Conservation (phyloP, 2,888 invertebrate species). For the Eupithecia exiguata region DNA sequence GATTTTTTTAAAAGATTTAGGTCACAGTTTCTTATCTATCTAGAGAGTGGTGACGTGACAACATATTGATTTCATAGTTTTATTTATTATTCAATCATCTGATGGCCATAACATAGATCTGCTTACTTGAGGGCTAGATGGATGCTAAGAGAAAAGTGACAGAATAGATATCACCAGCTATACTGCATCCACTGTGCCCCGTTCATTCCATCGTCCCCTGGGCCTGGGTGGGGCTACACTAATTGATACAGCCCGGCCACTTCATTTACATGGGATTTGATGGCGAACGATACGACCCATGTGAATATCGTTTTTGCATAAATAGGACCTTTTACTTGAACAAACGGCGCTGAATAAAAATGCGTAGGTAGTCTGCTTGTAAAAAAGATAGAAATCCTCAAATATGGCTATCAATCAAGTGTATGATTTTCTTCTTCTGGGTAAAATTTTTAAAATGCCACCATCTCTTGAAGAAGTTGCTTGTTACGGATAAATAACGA, state of each 20-base stretch:
- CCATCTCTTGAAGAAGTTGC: not conserved
- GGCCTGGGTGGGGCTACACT: slow-evolving; percentile 19
- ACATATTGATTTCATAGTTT: too few relatives aligned
- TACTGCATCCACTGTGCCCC: not conserved
- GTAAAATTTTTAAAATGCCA: not conserved
- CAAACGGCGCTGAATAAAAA: not conserved
- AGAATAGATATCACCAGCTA: not conserved
- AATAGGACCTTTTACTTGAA: slow-evolving; percentile 12
- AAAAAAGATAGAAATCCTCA: not conserved
- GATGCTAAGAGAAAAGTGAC: too few relatives aligned
- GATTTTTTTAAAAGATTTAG: too few relatives aligned
- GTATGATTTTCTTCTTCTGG: not conserved
- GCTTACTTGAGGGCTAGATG: too few relatives aligned
- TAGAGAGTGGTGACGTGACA: too few relatives aligned
- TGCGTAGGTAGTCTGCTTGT: not conserved
- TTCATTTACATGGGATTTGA: slow-evolving; percentile 41
- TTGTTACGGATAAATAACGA: not conserved
- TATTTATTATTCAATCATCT: too few relatives aligned
- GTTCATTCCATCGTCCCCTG: slow-evolving; percentile 6
- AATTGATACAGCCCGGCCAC: slow-evolving; percentile 39
- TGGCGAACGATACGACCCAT: slow-evolving; percentile 30
- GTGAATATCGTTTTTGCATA: slow-evolving; percentile 19
- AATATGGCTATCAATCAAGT: not conserved
- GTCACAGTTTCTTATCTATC: too few relatives aligned
- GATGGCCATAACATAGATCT: too few relatives aligned